Base-by-base conservation (phyloP, 1,140 invertebrate species). In the Octopus sinensis region DNA sequence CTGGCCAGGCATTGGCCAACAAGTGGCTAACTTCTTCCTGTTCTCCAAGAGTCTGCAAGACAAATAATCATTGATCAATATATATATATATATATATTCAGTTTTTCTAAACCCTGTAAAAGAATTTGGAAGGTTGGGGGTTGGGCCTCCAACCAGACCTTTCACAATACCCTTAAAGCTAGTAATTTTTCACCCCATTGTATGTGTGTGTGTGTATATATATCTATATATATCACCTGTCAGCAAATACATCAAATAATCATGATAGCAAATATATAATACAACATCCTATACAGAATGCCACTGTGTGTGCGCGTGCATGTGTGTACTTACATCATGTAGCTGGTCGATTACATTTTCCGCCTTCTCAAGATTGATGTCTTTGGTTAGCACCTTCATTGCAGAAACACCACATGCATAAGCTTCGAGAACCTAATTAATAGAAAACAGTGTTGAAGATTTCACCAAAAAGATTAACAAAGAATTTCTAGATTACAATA, bases 291-390 rank as follows among this genome's bases (percentile, higher is more conserved):
- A 62, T 12, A 62, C 9, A 62, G 17, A 17, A 62, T 9, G 17
- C 17, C 0, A 6, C 5, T 6, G 13, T 73, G 5, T 5, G 17
- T 71, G 13, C 5, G 17, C 2, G 68, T 13, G 13, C 30, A 71
- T 5, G 13, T n/a, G 13, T 12, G 56, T 23, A 77, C 76, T 77
- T 77, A 77, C 76, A 77, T 77, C 76, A 52, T 77, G 76, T 43
- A 77, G 76, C 13, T 77, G 12, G 7, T 77, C 76, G 52, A 77
- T 77, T 5, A 77, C 76, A 77, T 77, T 53, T 51, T 77, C 43
- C 0, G 76, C 76, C 52, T 77, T 77, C 13, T 77, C 76, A 77
- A 77, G 43, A 77, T 53, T 77, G 76, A 77, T 77, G 43, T 77
- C 52, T 53, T 77, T 77, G 30, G 76, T 77, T 13, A 77, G 7